Evolutionary conservation across 1,140 invertebrate genomes (phyloP), one percentile per base, ranked within the genome.

Genomic region (Drosophila novamexicana): DNA sequence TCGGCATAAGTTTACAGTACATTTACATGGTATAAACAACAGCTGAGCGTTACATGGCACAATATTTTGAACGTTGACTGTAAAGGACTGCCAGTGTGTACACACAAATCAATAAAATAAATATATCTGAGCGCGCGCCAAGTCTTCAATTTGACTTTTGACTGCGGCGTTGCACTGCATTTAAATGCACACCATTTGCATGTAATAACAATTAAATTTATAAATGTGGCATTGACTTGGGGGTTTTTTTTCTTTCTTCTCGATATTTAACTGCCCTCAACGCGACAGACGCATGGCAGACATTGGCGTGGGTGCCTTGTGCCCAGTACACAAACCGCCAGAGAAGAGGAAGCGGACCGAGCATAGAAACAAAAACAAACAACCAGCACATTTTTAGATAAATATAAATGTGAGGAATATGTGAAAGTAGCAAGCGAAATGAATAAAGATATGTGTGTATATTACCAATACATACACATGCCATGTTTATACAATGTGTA

Each of bases 191-290:
- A 44, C 42, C 52, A 50, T 65, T 44, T 69, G 36, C 44, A 70
- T 56, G 63, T 54, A 52, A 47, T 57, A 53, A 44, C 59, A 61
- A 73, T 56, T 53, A 56, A 49, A 52, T 64, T 22, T 63, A 49
- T 18, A 49, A 73, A 62, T 59, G 7, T 85, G 77, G 62, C 80
- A 84, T 79, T 83, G 80, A 67, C 72, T 67, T 63, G 45, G n/a
- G 8, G 10, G 18, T 39, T 37, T 16, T 22, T 22, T 22, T 22
- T 22, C 18, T 18, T 12, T 18, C 34, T 45, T 44, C 37, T n/a
- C 3, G 49, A 22, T 29, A 29, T 29, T 74, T 61, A 68, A 71
- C 57, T 57, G 39, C 29, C 56, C 45, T 40, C 40, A 42, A 36
- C 32, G 56, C 14, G 34, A 63, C 57, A 74, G 75, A 77, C 69